Conservation (phyloP, 2,888 invertebrate genomes). For the Agrochola litura region DNA sequence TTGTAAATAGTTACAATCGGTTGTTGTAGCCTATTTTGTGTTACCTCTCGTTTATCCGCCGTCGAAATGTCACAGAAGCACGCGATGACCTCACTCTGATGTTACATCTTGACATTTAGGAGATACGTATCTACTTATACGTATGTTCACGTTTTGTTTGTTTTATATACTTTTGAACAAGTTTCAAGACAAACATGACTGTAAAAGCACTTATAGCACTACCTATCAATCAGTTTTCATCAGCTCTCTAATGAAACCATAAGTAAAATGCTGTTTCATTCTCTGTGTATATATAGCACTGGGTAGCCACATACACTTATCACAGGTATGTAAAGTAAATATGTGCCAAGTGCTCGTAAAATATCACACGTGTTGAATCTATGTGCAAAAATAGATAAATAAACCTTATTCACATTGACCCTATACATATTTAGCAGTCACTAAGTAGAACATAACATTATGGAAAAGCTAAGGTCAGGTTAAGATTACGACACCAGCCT, state of each 20-base stretch:
- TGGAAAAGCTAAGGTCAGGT: constrained; percentile 56
- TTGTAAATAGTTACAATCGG: constrained; percentile 44
- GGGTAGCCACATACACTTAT: constrained; percentile 39
- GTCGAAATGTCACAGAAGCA: constrained; percentile 67
- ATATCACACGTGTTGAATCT: constrained; percentile 39
- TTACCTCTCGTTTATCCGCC: constrained; percentile 49
- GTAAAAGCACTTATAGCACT: constrained; percentile 25
- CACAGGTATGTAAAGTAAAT: constrained; percentile 53
- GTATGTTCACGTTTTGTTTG: constrained; percentile 44
- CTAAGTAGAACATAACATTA: constrained; percentile 51
- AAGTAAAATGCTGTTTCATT: constrained; percentile 43
- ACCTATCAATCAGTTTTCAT: constrained; percentile 46
- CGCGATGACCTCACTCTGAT: constrained; percentile 70
- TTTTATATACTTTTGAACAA: constrained; percentile 35
- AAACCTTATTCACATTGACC: constrained; percentile 8
- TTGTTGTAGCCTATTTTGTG: constrained; percentile 32
- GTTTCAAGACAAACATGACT: constrained; percentile 24
- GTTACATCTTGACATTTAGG: constrained; percentile 72
- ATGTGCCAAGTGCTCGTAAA: constrained; percentile 42
- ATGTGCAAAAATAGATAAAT: constrained; percentile 23
- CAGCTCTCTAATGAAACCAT: constrained; percentile 34
- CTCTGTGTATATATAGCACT: constrained; percentile 23
- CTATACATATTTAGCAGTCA: constrained; percentile 18
- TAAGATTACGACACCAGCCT: constrained; percentile 56
- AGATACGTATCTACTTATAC: constrained; percentile 41